phyloP scores from a whole-genome alignment of 1,140 invertebrate genomes.

The Metaphire vulgaris region DNA sequence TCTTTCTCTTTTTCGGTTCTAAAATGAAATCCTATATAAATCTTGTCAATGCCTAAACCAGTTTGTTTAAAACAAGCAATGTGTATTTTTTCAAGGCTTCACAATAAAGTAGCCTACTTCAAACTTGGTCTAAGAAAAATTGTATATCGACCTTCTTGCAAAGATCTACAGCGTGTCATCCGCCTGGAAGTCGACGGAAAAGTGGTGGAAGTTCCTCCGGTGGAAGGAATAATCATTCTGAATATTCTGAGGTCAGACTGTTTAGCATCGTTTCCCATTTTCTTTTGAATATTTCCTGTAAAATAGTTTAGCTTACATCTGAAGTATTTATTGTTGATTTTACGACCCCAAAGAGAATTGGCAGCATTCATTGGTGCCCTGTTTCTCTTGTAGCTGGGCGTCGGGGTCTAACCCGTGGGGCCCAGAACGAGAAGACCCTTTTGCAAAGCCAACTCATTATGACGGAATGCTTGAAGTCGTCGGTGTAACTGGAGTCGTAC shows the following conservation, averaged over 20 bases:
- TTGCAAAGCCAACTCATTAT: constrained; percentile 96
- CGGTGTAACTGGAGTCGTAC: constrained; percentile 95
- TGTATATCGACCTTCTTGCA: constrained; percentile 86
- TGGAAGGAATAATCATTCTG: constrained; percentile 97
- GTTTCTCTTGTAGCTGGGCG: constrained; percentile 84
- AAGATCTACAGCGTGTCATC: constrained; percentile 90
- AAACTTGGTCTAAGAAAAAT: constrained; percentile 97
- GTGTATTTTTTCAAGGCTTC: no score
- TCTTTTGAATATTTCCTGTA: no score
- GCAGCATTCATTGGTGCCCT: no score
- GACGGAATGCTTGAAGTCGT: constrained; percentile 98
- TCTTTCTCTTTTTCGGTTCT: no score
- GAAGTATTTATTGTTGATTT: no score
- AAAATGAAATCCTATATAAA: no score
- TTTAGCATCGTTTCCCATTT: no score
- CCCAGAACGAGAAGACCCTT: constrained; percentile 93
- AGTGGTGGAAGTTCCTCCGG: constrained; percentile 81
- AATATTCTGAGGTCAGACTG: constrained; percentile 91
- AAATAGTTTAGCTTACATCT: no score
- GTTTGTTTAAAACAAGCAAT: no score
- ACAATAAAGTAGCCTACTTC: constrained; percentile 97
- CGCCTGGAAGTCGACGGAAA: constrained; percentile 93
- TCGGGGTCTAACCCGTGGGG: constrained; percentile 99
- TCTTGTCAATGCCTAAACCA: no score
- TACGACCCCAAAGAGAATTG: no score